Conservation (phyloP, 2,113 vertebrate genomes). For the Cephalopterus ornatus region DNA sequence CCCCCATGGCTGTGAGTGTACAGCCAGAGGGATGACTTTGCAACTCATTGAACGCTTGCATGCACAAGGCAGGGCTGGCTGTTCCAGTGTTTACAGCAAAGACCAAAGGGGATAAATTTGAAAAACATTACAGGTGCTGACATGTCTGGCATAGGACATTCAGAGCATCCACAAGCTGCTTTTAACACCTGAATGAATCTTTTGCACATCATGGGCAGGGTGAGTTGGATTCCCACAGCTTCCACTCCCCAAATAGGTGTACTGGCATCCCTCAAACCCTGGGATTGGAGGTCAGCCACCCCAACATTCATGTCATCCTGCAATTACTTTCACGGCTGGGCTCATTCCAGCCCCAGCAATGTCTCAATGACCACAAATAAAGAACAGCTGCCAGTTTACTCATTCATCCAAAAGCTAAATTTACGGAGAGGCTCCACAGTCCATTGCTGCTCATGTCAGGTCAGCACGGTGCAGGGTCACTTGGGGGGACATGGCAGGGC, state of each 20-base stretch:
- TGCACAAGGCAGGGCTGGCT: neutral
- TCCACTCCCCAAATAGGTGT: neutral
- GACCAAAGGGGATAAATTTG: neutral
- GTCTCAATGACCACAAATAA: neutral
- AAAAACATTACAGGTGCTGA: neutral
- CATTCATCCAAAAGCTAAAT: neutral
- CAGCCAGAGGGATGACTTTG: neutral
- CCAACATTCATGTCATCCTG: neutral
- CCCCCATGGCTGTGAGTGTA: neutral
- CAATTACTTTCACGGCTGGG: neutral
- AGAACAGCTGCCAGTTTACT: neutral
- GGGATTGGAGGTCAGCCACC: neutral
- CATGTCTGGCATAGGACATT: neutral
- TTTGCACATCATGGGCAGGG: neutral
- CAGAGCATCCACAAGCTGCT: neutral
- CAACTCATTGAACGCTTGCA: neutral
- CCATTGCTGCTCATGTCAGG: neutral
- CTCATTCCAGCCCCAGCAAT: neutral
- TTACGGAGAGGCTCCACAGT: neutral
- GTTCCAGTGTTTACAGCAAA: neutral
- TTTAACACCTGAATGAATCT: neutral
- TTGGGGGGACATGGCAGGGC: fast-evolving
- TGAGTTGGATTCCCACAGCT: neutral
- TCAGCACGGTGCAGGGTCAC: fast-evolving
- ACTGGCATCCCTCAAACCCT: neutral